A percentile compares a stretch with the other conserved stretches of the same genome.
These are phyloP conservation scores for Caenorhabditis sp. DNA, from an alignment of 2,888 invertebrate genomes.

Conservation along the genomic window DNA sequence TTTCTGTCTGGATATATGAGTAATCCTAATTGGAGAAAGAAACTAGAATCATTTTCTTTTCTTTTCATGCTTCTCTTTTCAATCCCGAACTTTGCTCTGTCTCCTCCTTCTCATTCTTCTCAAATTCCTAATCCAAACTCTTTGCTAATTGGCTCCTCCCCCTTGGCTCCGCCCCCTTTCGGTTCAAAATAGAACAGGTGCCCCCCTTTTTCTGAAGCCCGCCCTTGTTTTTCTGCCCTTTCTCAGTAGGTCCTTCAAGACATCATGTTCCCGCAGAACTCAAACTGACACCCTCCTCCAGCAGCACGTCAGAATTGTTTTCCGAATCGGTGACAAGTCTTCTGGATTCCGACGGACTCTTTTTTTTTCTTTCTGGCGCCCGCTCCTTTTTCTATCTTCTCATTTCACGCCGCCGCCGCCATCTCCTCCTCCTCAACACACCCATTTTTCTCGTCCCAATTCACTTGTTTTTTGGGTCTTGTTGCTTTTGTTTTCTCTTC, in stretches of 20 bases:
- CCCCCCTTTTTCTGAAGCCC: too few species aligned
- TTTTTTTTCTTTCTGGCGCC: neutral
- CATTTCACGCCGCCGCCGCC: too few species aligned
- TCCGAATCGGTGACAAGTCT: neutral
- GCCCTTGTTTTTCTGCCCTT: too few species aligned
- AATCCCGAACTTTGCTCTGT: too few species aligned
- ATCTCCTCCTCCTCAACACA: too few species aligned
- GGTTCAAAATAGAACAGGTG: neutral
- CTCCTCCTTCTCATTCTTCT: too few species aligned
- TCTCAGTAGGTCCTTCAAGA: too few species aligned
- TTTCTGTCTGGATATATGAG: neutral
- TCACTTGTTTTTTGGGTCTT: too few species aligned
- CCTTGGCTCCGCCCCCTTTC: neutral
- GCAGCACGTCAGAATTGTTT: neutral
- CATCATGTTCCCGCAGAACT: neutral
- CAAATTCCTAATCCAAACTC: too few species aligned
- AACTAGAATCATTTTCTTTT: neutral
- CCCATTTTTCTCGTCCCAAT: too few species aligned
- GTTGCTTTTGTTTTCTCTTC: too few species aligned
- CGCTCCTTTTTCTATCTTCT: neutral
- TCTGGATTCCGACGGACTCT: neutral
- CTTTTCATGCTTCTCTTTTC: too few species aligned
- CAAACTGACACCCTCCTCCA: neutral
- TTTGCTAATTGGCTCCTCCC: conserved; percentile 10
- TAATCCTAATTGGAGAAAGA: neutral